Base-by-base conservation (phyloP, 2,888 invertebrate species). In the Drosophila merina region DNA sequence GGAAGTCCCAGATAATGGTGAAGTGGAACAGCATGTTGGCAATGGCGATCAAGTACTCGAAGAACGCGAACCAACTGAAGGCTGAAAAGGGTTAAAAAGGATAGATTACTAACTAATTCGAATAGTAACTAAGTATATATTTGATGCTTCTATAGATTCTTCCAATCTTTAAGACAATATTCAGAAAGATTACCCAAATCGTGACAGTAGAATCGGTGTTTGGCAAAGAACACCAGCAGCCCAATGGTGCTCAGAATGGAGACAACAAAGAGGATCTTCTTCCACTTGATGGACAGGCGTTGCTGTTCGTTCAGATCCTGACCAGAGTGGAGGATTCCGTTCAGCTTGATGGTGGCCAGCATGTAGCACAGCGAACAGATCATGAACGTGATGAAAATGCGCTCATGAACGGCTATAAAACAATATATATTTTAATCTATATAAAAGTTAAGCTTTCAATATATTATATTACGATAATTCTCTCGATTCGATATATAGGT, bases 11-110 rank as follows among this genome's bases (percentile, higher is more conserved):
- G 67, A 97, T 95, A 57, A 97, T 96, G 40, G 97, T 95, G 75
- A 96, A 94, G 90, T 98, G 98, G 92, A 97, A 98, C 64, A 95
- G 95, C 97, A 98, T 98, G 92, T 98, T 98, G 77, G 96, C 95
- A 57, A 96, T 95, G 59, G 98, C 97, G 88, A 98, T 95, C 89
- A 97, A 93, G 92, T 98, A 98, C 92, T 98, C 98, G 91, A 97
- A 97, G 63, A 97, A 93, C 1, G 98, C 97, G 93, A 98, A 98
- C 95, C 96, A 96, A 90, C 97, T 98, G 92, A 98, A 98, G 49
- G 98, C 98, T 98, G 93, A 77, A 94, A 26, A 20, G 4, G 10
- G 3, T 33, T 28, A 5, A 28, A 28, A 20, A 20, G 20, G 20
- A 20, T 20, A 1, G 20, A 20, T 20, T 20, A 20, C 2, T 20